Evolutionary conservation across 2,888 invertebrate species (phyloP), one percentile per base, ranked within the genome.

Genomic region (Priocnemis perturbator): DNA sequence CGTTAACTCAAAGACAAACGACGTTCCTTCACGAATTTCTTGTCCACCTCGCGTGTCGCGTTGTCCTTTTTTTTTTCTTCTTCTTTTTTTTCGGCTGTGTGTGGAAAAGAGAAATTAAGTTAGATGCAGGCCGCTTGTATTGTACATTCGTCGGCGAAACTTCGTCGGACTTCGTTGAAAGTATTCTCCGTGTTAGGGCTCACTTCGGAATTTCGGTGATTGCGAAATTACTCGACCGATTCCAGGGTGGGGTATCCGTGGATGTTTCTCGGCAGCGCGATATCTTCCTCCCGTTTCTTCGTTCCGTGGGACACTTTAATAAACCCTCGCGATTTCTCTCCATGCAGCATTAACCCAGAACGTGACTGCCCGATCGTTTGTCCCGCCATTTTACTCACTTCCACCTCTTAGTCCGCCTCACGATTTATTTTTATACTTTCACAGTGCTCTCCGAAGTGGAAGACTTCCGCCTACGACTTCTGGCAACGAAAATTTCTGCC

Each of bases 261-360:
- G 26, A 7, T 26, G 26, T 7, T 7, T 3, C 7, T 26, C 26
- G 26, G 21, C 21, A 15, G 4, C n/a, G 17, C 50, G 7, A 50
- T 37, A 37, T 37, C 37, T 50, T 50, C 14, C 50, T 17, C 9
- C 5, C 50, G 17, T 50, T 20, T 55, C 20, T 20, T 23, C 26
- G 55, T 69, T 58, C 58, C 11, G 45, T 7, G 9, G 55, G 69
- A 61, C 53, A 26, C 68, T 78, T 79, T 78, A 81, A 85, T 86
- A 86, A 86, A 86, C 81, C 37, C 85, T 76, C 68, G 81, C 69
- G 85, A 85, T 83, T 86, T 83, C 82, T 79, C 83, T 83, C 83
- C 82, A 85, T 83, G 85, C 86, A 80, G 83, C 86, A 85, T 86
- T 86, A 86, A 86, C 83, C 80, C 81, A 78, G 77, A 78, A 83